These are phyloP conservation scores for Parauchenoglanis ngamensis DNA, from an alignment of 2,797 vertebrate species.

Conservation along the genomic window DNA sequence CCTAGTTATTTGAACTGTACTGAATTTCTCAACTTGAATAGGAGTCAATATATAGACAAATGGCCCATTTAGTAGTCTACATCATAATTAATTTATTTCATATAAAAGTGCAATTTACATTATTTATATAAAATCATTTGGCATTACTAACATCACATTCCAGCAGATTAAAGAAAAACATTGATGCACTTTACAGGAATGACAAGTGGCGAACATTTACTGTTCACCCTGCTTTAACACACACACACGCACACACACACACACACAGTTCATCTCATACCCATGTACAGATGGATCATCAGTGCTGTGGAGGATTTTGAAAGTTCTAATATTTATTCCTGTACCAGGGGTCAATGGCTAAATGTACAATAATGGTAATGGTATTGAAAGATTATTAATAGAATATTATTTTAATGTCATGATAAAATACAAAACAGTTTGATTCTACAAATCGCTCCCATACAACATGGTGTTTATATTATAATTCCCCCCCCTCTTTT, in stretches of 20 bases:
- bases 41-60: constrained; percentile 18
- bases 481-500: no score
- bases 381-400: constrained; percentile 3
- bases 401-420: constrained; percentile 10
- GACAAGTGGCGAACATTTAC: background rate
- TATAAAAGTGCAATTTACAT: constrained; percentile 89
- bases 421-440: background rate
- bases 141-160: constrained; percentile 81
- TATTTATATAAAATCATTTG: constrained; percentile 91
- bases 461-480: constrained; percentile 6
- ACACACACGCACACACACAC: background rate
- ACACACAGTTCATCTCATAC: constrained; percentile 14
- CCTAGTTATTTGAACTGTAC: background rate
- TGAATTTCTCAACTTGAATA: background rate
- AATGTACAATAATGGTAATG: constrained; percentile 15
- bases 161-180: constrained; percentile 45
- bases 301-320: constrained; percentile 5
- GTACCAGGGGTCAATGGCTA: background rate
- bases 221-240: background rate
- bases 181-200: constrained; percentile 41
- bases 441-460: background rate
- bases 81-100: constrained; percentile 82
- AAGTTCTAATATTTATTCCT: constrained; percentile 3
- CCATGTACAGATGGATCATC: background rate
- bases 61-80: constrained; percentile 63